Evolutionary conservation across 2,888 invertebrate species (phyloP).

Genomic region (Idaea dimidiata): DNA sequence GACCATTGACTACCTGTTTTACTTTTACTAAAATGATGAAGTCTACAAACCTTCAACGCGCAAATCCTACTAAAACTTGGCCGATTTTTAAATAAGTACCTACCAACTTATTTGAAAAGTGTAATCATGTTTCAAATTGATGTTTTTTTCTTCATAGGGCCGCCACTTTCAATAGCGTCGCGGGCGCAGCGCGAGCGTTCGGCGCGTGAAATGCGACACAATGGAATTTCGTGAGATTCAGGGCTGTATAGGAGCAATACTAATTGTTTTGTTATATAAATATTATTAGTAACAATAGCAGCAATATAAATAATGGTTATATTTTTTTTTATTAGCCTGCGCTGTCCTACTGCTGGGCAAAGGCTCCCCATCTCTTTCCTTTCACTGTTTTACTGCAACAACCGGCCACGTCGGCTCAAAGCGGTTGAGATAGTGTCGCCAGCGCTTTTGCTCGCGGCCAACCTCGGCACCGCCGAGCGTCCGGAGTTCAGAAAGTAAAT

Average conservation of each 20-base stretch:
- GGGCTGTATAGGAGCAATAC: conserved; percentile 24
- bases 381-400: too few relatives aligned
- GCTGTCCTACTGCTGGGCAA: too few relatives aligned
- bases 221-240: conserved; percentile 53
- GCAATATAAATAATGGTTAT: not conserved
- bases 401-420: too few relatives aligned
- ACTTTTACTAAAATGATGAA: too few relatives aligned
- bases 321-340: not conserved
- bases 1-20: too few relatives aligned
- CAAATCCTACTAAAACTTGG: not conserved
- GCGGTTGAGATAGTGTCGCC: too few relatives aligned
- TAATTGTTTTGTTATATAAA: not conserved
- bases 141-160: conserved; percentile 48
- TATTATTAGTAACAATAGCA: not conserved
- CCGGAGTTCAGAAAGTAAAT: too few relatives aligned
- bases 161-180: conserved; percentile 47
- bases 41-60: not conserved
- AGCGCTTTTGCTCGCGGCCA: too few relatives aligned
- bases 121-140: conserved; percentile 44
- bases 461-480: too few relatives aligned
- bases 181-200: conserved; percentile 37
- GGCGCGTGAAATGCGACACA: conserved; percentile 63
- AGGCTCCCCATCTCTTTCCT: too few relatives aligned
- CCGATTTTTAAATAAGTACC: not conserved
- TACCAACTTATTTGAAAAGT: conserved; percentile 37